phyloP scores from a whole-genome alignment of 1,140 invertebrate genomes.

The Drosophila carrolli region DNA sequence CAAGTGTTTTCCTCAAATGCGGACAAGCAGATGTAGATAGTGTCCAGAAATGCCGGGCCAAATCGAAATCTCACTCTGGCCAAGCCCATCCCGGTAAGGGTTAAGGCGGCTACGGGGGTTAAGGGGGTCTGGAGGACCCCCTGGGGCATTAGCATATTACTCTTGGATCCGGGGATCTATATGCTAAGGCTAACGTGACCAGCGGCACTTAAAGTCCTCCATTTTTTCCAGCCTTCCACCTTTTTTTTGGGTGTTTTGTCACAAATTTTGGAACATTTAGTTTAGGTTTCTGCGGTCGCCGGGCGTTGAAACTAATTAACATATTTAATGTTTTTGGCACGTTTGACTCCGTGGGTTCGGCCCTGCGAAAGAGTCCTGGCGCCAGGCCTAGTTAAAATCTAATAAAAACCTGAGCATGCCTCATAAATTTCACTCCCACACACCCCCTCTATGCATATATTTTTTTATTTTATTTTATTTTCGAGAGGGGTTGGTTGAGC shows the following conservation, averaged over 20 bases:
- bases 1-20: constrained; percentile 74
- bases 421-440: constrained; percentile 80
- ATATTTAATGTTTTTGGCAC: constrained; percentile 83
- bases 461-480: constrained; percentile 12
- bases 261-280: constrained; percentile 66
- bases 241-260: constrained; percentile 43
- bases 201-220: constrained; percentile 60
- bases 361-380: constrained; percentile 37
- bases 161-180: constrained; percentile 13
- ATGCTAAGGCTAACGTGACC: constrained; percentile 58
- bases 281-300: constrained; percentile 31
- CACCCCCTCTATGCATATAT: constrained; percentile 2
- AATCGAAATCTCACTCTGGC: constrained; percentile 19
- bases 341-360: constrained; percentile 55
- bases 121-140: not conserved
- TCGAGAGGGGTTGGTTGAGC: constrained; percentile 45
- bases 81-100: constrained; percentile 43
- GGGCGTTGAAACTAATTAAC: constrained; percentile 82
- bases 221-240: not conserved
- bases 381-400: constrained; percentile 83
- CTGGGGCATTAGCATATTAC: constrained; percentile 61
- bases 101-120: constrained; percentile 12
- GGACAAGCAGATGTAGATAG: constrained; percentile 68
- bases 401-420: constrained; percentile 84
- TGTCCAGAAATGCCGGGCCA: constrained; percentile 28